phyloP scores from a whole-genome alignment of 2,888 invertebrate genomes.

The Eurois occulta region DNA sequence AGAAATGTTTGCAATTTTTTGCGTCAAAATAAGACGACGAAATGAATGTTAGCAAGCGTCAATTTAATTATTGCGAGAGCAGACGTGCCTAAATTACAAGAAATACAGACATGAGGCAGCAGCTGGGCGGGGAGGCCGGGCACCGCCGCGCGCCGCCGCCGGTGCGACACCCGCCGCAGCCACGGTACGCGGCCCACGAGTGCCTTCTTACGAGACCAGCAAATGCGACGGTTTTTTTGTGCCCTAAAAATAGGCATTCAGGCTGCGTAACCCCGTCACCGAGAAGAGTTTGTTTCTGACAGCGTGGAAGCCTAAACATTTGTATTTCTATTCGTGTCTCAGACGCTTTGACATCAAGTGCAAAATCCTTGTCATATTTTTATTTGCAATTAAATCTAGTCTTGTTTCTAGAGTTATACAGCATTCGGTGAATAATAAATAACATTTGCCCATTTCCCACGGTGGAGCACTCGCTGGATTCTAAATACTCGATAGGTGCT shows the following conservation, averaged over 20 bases:
- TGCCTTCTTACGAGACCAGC: conserved; percentile 57
- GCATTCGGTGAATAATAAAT: conserved; percentile 42
- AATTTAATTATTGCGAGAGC: conserved; percentile 50
- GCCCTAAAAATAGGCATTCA: conserved; percentile 61
- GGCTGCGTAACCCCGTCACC: conserved; percentile 65
- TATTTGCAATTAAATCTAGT: conserved; percentile 21
- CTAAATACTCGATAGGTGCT: conserved; percentile 53
- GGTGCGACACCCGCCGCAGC: conserved; percentile 3
- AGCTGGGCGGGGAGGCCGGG: background rate
- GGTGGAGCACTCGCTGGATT: conserved; percentile 39
- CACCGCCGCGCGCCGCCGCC: background rate
- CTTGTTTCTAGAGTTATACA: conserved; percentile 23
- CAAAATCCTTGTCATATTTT: conserved; percentile 6
- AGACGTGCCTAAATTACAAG: conserved; percentile 33
- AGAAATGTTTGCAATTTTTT: conserved; percentile 22
- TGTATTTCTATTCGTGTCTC: conserved; percentile 24
- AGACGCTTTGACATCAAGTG: conserved; percentile 20
- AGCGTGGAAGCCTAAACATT: conserved; percentile 21
- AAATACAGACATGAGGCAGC: conserved; percentile 14
- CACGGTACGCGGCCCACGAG: conserved; percentile 17
- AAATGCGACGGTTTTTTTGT: conserved; percentile 64
- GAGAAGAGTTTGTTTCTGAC: conserved; percentile 40
- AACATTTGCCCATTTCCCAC: conserved; percentile 58
- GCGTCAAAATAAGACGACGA: conserved; percentile 21
- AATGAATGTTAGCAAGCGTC: conserved; percentile 28